Evolutionary conservation across 1,140 invertebrate species (phyloP).

Genomic region (Mya arenaria): DNA sequence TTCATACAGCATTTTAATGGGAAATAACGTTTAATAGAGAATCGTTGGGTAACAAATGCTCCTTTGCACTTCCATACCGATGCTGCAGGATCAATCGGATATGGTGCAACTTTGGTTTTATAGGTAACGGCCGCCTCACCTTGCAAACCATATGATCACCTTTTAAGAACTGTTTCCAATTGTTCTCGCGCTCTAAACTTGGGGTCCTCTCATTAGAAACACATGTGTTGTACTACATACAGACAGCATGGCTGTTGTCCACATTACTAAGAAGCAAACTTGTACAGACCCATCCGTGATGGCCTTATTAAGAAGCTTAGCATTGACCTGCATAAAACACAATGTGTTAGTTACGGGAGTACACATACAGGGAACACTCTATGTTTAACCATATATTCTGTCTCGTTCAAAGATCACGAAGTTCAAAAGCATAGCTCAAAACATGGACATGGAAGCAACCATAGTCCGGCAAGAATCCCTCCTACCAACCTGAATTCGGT

Average conservation of each 20-base stretch:
- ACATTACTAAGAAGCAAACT: slow-evolving; percentile 53
- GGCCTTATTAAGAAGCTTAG: slow-evolving; percentile 34
- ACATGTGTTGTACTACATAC: slow-evolving; percentile 31
- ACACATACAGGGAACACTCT: slow-evolving; percentile 48
- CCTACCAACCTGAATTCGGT: neutral
- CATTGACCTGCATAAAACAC: slow-evolving; percentile 19
- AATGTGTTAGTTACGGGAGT: slow-evolving; percentile 31
- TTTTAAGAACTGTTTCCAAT: slow-evolving; percentile 51
- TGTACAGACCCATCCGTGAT: slow-evolving; percentile 24
- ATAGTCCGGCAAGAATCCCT: neutral
- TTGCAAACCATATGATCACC: neutral
- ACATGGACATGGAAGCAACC: slow-evolving; percentile 27
- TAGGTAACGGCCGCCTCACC: neutral
- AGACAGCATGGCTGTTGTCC: slow-evolving; percentile 46
- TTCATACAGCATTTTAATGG: slow-evolving; percentile 55
- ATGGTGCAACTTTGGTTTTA: slow-evolving; percentile 32
- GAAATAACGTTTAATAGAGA: slow-evolving; percentile 5
- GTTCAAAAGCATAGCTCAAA: neutral
- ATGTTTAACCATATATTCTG: slow-evolving; percentile 40
- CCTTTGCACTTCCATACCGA: slow-evolving; percentile 36
- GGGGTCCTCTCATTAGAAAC: slow-evolving; percentile 35
- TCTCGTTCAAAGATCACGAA: slow-evolving; percentile 51
- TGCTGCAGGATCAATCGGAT: slow-evolving; percentile 44
- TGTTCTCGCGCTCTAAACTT: slow-evolving; percentile 43
- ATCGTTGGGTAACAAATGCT: slow-evolving; percentile 14